phyloP scores from a whole-genome alignment of 2,797 vertebrate genomes.

The Thaleichthys pacificus region DNA sequence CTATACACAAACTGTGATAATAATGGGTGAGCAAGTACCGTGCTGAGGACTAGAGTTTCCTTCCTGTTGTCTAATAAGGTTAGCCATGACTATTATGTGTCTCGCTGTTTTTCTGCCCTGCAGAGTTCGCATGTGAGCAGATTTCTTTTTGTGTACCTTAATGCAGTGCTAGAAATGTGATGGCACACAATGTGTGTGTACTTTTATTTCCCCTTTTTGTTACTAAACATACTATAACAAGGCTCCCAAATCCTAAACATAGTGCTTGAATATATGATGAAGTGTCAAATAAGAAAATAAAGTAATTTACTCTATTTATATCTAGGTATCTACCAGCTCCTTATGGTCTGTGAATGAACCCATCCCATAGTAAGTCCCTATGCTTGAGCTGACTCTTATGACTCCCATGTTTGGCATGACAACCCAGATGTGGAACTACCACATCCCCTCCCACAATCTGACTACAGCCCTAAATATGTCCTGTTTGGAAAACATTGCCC shows the following conservation, averaged over 20 bases:
- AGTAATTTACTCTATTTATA: not conserved
- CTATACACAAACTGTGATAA: not conserved
- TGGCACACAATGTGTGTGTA: slow-evolving; percentile 1
- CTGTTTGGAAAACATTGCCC: slow-evolving; percentile 56
- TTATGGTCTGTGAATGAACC: slow-evolving; percentile 30
- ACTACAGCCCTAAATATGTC: slow-evolving; percentile 69
- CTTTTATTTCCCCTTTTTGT: slow-evolving; percentile 1
- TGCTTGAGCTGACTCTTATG: slow-evolving; percentile 55
- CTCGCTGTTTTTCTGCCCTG: not conserved
- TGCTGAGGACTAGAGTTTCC: not conserved
- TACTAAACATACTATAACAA: not conserved
- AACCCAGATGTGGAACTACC: slow-evolving; percentile 50
- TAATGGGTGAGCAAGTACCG: too few species aligned
- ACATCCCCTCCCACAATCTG: slow-evolving; percentile 55
- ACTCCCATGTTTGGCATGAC: slow-evolving; percentile 63
- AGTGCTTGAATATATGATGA: not conserved
- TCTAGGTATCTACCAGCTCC: slow-evolving; percentile 12
- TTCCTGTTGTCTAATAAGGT: not conserved
- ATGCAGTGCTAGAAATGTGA: not conserved
- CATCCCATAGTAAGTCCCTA: slow-evolving; percentile 19
- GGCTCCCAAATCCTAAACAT: too few species aligned
- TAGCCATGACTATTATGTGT: not conserved
- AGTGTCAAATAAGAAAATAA: not conserved
- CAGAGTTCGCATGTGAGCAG: not conserved
- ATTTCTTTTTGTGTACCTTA: not conserved